These are phyloP conservation scores for Eueremaeus valkanovi DNA, from an alignment of 2,888 invertebrate genomes.

Conservation along the genomic window DNA sequence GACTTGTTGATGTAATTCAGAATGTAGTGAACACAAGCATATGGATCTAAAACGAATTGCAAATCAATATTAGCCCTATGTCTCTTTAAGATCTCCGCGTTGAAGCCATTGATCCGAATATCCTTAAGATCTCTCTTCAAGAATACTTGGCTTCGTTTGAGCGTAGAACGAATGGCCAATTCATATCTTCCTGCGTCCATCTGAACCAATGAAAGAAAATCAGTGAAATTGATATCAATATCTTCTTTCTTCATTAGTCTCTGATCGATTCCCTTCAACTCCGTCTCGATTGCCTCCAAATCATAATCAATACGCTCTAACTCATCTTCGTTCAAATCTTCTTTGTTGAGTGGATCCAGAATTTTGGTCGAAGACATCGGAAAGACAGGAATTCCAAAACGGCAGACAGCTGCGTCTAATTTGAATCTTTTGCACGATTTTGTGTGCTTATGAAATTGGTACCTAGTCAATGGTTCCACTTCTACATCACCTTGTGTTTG, in stretches of 20 bases:
- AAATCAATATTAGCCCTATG: slow-evolving; percentile 40
- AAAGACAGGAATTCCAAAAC: slow-evolving; percentile 40
- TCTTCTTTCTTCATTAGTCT: neutral
- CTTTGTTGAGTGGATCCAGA: slow-evolving; percentile 22
- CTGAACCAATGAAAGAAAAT: too few relatives aligned
- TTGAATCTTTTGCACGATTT: neutral
- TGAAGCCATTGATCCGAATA: slow-evolving; percentile 19
- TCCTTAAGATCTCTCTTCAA: neutral
- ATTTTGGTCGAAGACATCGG: slow-evolving; percentile 34
- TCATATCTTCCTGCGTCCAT: neutral
- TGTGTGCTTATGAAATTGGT: slow-evolving; percentile 30
- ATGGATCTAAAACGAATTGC: slow-evolving; percentile 38
- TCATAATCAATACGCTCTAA: neutral
- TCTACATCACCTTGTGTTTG: neutral
- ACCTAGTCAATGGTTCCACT: neutral
- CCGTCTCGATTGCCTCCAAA: neutral
- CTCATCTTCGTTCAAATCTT: neutral
- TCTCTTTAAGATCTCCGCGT: neutral
- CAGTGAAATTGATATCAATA: too few relatives aligned
- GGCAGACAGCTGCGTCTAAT: neutral
- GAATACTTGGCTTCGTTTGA: slow-evolving; percentile 20
- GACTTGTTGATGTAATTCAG: slow-evolving; percentile 39
- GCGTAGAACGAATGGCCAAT: neutral
- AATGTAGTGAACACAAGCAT: slow-evolving; percentile 39
- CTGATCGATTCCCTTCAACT: neutral